Evolutionary conservation across 2,113 vertebrate species (phyloP).

Genomic region (Anthoscopus minutus): DNA sequence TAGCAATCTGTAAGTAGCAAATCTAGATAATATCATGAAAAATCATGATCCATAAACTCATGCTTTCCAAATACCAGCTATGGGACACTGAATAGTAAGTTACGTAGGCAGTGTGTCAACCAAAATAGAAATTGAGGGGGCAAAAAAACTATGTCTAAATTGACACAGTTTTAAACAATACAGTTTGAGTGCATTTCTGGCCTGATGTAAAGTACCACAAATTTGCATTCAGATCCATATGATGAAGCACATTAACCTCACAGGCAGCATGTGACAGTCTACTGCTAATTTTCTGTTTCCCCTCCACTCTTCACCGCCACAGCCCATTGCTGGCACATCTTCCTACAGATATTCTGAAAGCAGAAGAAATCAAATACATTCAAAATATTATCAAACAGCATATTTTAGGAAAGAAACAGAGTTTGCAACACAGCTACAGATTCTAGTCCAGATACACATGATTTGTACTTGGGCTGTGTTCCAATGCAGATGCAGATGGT

Average conservation of each 20-base stretch:
- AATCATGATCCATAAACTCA: conserved; percentile 11
- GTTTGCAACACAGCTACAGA: not conserved
- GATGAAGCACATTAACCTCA: not conserved
- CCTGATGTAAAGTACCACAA: not conserved
- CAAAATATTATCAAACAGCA: not conserved
- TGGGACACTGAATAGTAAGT: not conserved
- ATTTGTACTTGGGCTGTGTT: not conserved
- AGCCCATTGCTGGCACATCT: not conserved
- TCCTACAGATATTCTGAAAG: not conserved
- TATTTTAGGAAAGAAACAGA: not conserved
- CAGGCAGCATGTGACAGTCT: conserved; percentile 20
- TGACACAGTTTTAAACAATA: not conserved
- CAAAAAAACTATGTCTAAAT: not conserved
- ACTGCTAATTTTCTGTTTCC: not conserved
- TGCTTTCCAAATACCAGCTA: conserved; percentile 19
- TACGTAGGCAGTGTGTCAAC: not conserved
- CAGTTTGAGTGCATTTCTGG: not conserved
- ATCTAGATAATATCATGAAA: not conserved
- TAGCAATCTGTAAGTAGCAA: not conserved
- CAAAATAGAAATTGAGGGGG: not conserved
- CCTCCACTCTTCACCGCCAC: not conserved
- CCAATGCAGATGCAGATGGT: not conserved
- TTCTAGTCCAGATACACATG: not conserved
- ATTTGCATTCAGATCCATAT: conserved; percentile 30
- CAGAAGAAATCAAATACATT: not conserved